phyloP scores from a whole-genome alignment of 2,888 invertebrate species.

The Nemapogon koenigi region DNA sequence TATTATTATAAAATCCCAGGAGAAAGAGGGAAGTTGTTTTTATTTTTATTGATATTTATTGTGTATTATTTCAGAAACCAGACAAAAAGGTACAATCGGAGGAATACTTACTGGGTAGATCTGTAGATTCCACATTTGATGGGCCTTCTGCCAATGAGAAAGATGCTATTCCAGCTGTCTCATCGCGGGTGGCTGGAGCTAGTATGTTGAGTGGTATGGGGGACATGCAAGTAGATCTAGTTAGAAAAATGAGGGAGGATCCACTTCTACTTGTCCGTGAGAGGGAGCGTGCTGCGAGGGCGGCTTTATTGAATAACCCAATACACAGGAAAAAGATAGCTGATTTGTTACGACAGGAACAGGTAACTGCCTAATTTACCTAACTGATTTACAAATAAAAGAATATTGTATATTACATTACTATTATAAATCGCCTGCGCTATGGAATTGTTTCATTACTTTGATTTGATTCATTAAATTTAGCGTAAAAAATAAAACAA shows the following conservation, averaged over 20 bases:
- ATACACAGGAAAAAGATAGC: slow-evolving; percentile 87
- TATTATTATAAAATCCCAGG: too few relatives aligned
- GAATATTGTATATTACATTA: too few relatives aligned
- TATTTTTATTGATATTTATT: background rate
- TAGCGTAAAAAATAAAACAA: too few relatives aligned
- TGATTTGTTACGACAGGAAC: slow-evolving; percentile 72
- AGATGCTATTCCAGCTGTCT: slow-evolving; percentile 75
- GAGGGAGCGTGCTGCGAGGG: slow-evolving; percentile 86
- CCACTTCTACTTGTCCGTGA: slow-evolving; percentile 89
- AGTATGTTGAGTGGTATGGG: slow-evolving; percentile 51
- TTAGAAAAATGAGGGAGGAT: slow-evolving; percentile 91
- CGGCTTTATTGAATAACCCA: slow-evolving; percentile 88
- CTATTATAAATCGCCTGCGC: too few relatives aligned
- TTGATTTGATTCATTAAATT: too few relatives aligned
- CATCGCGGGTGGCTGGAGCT: slow-evolving; percentile 47
- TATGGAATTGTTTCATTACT: too few relatives aligned
- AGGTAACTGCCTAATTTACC: slow-evolving; percentile 26
- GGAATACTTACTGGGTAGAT: slow-evolving; percentile 86
- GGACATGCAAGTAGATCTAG: slow-evolving; percentile 81
- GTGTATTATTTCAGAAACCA: slow-evolving; percentile 47
- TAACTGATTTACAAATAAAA: background rate
- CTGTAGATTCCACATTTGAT: slow-evolving; percentile 82
- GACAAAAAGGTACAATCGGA: slow-evolving; percentile 76
- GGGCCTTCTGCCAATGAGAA: slow-evolving; percentile 66
- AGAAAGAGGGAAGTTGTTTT: too few relatives aligned